Conservation (phyloP, 2,113 vertebrate species). For the Calyptommatus sinebrachiatus region DNA sequence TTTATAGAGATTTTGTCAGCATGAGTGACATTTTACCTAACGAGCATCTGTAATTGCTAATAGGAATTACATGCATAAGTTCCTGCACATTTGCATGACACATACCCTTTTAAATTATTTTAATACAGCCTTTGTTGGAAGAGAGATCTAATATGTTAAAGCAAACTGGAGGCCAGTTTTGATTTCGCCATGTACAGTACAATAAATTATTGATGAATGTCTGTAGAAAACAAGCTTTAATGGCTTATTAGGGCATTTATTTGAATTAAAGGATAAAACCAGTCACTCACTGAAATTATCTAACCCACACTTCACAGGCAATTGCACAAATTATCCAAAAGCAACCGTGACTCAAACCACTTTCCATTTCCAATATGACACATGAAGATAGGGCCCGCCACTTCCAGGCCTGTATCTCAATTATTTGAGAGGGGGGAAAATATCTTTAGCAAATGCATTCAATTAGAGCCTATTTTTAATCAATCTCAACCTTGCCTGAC, state of each 20-base stretch:
- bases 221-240: constrained; percentile 59
- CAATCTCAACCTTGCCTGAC: constrained; percentile 35
- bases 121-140: not conserved
- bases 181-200: constrained; percentile 28
- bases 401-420: constrained; percentile 50
- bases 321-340: constrained; percentile 67
- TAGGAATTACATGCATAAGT: not conserved
- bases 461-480: constrained; percentile 56
- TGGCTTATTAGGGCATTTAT: constrained; percentile 45
- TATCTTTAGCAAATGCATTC: constrained; percentile 52
- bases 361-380: constrained; percentile 56
- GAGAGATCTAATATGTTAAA: constrained; percentile 23
- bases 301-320: constrained; percentile 63
- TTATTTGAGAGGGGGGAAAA: constrained; percentile 42
- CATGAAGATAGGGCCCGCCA: constrained; percentile 48
- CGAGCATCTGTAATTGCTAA: not conserved
- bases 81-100: constrained; percentile 3
- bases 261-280: constrained; percentile 58
- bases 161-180: constrained; percentile 41
- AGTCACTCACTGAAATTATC: constrained; percentile 54
- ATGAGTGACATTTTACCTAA: constrained; percentile 1
- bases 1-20: constrained; percentile 5
- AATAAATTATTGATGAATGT: constrained; percentile 57
- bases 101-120: not conserved
- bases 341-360: constrained; percentile 42